Percentiles rank a stretch among this genome's conserved stretches.
Conservation (phyloP, 2,888 invertebrate species). For the Aporophyla nigra region DNA sequence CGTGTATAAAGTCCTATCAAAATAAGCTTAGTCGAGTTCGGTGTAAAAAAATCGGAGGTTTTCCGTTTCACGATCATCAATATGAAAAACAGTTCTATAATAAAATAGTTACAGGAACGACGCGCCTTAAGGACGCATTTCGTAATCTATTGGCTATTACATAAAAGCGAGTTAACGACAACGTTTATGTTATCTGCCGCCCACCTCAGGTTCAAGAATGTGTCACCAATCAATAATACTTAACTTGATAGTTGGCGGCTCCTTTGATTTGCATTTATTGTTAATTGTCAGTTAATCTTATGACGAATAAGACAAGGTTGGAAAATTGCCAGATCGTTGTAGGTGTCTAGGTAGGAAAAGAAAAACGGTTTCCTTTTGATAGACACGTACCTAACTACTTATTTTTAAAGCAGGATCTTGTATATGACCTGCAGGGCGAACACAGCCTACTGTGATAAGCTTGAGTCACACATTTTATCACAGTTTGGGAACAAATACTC, state of each 20-base stretch:
- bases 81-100: not conserved
- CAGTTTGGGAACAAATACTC: too few species aligned
- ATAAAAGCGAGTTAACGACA: constrained; percentile 60
- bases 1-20: not conserved
- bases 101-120: constrained; percentile 21
- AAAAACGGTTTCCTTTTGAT: constrained; percentile 1
- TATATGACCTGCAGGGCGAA: too few species aligned
- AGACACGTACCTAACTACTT: not conserved
- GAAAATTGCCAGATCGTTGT: constrained; percentile 8
- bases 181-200: constrained; percentile 58
- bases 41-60: not conserved
- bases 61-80: not conserved
- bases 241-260: constrained; percentile 60
- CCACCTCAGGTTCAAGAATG: constrained; percentile 63
- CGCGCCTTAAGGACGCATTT: constrained; percentile 44
- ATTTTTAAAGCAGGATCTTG: not conserved
- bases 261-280: constrained; percentile 67
- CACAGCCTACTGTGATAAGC: too few species aligned
- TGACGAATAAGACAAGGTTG: constrained; percentile 40
- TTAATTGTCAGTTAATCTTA: constrained; percentile 66
- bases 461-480: too few species aligned
- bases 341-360: not conserved
- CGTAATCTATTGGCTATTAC: constrained; percentile 60
- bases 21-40: not conserved
- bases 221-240: constrained; percentile 66